Evolutionary conservation across 2,797 vertebrate species (phyloP).

Genomic region (Cuculus canorus): DNA sequence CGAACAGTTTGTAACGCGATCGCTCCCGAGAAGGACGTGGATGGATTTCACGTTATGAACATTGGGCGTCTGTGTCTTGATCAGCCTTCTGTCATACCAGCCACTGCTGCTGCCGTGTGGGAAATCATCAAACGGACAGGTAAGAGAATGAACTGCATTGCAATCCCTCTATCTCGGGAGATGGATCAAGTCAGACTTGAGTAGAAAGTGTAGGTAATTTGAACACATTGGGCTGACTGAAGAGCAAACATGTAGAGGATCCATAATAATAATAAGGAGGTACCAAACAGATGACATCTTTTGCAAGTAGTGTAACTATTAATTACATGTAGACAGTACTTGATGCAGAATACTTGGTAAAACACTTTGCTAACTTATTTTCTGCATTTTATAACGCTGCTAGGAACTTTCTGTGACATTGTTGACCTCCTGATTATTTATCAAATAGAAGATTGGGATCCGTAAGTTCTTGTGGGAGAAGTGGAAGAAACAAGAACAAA

Average conservation of each 20-base stretch:
- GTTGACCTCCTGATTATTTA: not conserved
- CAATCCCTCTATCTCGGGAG: not conserved
- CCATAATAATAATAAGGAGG: not conserved
- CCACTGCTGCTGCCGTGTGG: slow-evolving; percentile 92
- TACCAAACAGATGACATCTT: not conserved
- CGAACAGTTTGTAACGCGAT: slow-evolving; percentile 88
- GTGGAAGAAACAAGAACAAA: not conserved
- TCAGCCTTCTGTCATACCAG: slow-evolving; percentile 89
- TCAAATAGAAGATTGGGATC: not conserved
- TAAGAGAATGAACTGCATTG: slow-evolving; percentile 29
- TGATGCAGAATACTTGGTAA: not conserved
- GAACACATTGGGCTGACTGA: not conserved
- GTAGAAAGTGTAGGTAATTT: not conserved
- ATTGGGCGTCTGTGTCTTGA: slow-evolving; percentile 91
- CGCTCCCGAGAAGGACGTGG: slow-evolving; percentile 91
- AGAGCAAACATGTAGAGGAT: not conserved
- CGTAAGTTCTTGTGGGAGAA: accelerated
- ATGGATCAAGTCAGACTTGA: not conserved
- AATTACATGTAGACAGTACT: not conserved
- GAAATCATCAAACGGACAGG: slow-evolving; percentile 90
- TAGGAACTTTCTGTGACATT: not conserved
- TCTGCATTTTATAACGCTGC: not conserved
- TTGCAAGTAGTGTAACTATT: not conserved
- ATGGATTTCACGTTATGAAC: slow-evolving; percentile 92
- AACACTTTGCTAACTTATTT: not conserved